Conservation (phyloP, 30 jellyfish, hydroid and myxozoan species). For the Phacellophora camtschatica region DNA sequence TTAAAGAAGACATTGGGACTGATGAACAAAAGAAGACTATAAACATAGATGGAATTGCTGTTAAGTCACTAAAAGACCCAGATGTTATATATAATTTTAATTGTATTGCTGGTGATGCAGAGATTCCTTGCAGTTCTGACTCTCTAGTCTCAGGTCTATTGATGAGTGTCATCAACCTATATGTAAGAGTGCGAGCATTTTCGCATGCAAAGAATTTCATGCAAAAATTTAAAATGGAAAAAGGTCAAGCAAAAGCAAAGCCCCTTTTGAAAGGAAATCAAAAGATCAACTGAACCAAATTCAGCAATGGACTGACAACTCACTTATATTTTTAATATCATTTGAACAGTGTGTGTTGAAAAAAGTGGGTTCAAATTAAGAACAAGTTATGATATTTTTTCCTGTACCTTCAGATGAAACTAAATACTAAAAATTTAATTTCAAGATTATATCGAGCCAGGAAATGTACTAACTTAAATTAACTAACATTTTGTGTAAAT, state of each 20-base stretch:
- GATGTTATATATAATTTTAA: background rate
- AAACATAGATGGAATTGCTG: too few relatives aligned
- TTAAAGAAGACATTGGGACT: background rate
- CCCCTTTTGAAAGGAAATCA: background rate
- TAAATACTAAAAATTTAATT: too few relatives aligned
- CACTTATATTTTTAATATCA: background rate
- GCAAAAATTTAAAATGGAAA: background rate
- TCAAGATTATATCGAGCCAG: too few relatives aligned
- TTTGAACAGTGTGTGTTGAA: too few relatives aligned
- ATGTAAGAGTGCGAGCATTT: conserved; percentile 24
- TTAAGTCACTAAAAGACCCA: background rate
- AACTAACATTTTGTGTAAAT: too few relatives aligned
- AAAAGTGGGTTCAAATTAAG: too few relatives aligned
- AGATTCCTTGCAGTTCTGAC: conserved; percentile 20
- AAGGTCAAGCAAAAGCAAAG: conserved; percentile 3
- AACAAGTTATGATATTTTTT: too few relatives aligned
- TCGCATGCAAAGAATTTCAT: conserved; percentile 1
- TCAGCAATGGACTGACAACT: background rate
- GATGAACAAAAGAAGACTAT: background rate
- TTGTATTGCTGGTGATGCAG: conserved; percentile 38
- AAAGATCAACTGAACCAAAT: background rate
- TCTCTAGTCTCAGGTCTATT: background rate
- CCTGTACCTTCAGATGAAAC: too few relatives aligned
- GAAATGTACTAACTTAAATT: too few relatives aligned
- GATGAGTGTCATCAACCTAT: conserved; percentile 1